Conservation (phyloP, 2,888 invertebrate genomes). For the Agrochola macilenta region DNA sequence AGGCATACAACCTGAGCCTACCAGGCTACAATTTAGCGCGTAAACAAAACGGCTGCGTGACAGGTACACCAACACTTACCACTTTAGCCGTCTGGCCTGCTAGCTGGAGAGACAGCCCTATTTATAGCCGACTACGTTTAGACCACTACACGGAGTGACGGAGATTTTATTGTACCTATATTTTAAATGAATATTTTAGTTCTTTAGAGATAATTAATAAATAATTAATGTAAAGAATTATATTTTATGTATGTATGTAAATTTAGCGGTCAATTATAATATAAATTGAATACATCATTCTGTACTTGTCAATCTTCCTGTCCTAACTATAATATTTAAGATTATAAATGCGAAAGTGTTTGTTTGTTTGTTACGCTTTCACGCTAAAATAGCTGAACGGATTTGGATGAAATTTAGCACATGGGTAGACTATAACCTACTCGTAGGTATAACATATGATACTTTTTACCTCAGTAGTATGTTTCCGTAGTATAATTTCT, state of each 20-base stretch:
- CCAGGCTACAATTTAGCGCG: conserved; percentile 16
- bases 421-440: too few species aligned
- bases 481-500: too few species aligned
- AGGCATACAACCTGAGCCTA: conserved; percentile 12
- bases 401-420: too few species aligned
- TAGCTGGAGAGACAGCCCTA: conserved; percentile 52
- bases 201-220: neutral
- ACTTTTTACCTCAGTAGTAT: too few species aligned
- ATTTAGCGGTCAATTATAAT: neutral
- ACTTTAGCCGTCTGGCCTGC: conserved; percentile 47
- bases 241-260: too few species aligned
- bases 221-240: neutral
- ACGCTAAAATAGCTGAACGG: too few species aligned
- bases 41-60: conserved; percentile 43
- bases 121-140: conserved; percentile 42
- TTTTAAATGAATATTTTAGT: conserved; percentile 2
- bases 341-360: too few species aligned
- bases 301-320: too few species aligned
- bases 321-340: too few species aligned
- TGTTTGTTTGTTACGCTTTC: too few species aligned
- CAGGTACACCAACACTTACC: conserved; percentile 48
- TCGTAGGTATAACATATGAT: too few species aligned
- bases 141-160: neutral
- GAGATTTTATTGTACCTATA: conserved; percentile 6
- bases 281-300: too few species aligned